phyloP scores from a whole-genome alignment of 2,113 vertebrate species.

The Spheniscus mendiculus region DNA sequence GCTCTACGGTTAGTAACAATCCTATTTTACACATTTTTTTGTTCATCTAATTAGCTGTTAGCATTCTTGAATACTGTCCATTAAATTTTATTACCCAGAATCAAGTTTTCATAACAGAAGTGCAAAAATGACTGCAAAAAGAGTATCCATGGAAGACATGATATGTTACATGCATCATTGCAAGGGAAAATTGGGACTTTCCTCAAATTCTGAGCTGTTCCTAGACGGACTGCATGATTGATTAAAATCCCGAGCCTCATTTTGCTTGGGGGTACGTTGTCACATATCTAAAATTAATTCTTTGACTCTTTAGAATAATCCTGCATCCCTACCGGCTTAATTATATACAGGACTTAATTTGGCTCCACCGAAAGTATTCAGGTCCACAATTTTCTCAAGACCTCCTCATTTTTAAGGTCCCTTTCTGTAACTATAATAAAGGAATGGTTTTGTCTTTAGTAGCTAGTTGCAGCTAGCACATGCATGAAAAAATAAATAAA shows the following conservation, averaged over 20 bases:
- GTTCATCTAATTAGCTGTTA: conserved; percentile 56
- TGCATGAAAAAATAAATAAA: neutral
- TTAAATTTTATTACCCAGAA: conserved; percentile 46
- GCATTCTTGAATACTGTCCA: conserved; percentile 11
- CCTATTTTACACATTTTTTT: conserved; percentile 41
- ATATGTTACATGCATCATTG: neutral
- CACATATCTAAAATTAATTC: conserved; percentile 12
- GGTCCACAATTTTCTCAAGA: neutral
- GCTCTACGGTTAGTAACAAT: neutral
- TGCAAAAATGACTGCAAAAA: neutral
- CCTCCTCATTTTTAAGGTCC: neutral
- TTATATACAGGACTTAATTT: neutral
- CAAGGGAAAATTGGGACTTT: neutral
- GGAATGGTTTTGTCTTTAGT: neutral
- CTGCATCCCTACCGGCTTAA: neutral
- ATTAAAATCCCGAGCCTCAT: neutral
- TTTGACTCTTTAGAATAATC: neutral
- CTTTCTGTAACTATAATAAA: neutral
- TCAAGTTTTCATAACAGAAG: neutral
- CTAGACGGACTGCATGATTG: neutral
- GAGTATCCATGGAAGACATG: neutral
- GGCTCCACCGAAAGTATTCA: neutral
- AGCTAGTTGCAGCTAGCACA: neutral
- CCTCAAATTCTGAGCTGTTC: neutral
- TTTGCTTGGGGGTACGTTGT: neutral